Conservation (phyloP, 2,113 vertebrate genomes). For the Collichthys lucidus region DNA sequence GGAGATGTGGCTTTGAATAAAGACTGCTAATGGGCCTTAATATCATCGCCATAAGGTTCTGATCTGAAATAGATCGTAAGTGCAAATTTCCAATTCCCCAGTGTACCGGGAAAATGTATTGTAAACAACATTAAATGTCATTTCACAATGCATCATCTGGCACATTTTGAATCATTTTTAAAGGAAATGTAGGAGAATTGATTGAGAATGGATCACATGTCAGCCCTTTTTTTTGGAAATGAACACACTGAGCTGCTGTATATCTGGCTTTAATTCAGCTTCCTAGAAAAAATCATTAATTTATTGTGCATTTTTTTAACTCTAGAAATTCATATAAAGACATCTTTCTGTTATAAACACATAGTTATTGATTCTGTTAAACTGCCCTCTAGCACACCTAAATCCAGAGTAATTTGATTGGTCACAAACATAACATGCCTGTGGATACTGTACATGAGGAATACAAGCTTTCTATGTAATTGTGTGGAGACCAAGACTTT, state of each 20-base stretch:
- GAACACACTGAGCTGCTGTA: neutral
- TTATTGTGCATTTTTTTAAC: neutral
- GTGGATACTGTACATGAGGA: neutral
- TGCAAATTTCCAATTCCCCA: constrained; percentile 23
- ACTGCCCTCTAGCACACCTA: neutral
- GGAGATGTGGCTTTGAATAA: constrained; percentile 78
- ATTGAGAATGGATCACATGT: constrained; percentile 4
- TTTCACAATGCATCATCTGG: neutral
- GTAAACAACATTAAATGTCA: constrained; percentile 41
- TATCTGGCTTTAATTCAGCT: constrained; percentile 1
- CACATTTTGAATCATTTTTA: constrained; percentile 11
- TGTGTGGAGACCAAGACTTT: neutral
- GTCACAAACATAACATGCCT: neutral
- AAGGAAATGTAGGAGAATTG: neutral
- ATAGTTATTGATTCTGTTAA: neutral
- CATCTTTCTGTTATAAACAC: neutral
- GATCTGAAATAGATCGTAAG: constrained; percentile 52
- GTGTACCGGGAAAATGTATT: constrained; percentile 34
- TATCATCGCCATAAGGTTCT: constrained; percentile 61
- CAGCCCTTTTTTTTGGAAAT: constrained; percentile 9
- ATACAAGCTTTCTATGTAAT: neutral
- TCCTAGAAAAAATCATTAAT: neutral
- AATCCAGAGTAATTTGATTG: too few species aligned
- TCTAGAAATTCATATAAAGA: neutral
- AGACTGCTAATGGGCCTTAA: constrained; percentile 77